Percentiles rank a stretch among this genome's conserved stretches.
phyloP scores from a whole-genome alignment of 2,888 invertebrate genomes.

The Portevinia maculata region DNA sequence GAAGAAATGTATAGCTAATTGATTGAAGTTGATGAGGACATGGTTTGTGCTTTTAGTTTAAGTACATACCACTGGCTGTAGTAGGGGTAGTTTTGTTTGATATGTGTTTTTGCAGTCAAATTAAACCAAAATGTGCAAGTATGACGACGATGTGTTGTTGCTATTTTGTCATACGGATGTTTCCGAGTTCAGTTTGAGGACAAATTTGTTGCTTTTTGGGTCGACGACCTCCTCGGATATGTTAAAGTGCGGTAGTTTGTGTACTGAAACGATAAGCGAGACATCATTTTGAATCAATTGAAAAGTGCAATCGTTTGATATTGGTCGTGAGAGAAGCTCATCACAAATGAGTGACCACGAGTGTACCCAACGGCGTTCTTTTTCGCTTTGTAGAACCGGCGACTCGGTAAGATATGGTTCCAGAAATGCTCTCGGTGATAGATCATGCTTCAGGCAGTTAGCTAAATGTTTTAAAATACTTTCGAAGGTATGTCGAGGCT shows the following conservation, averaged over 20 bases:
- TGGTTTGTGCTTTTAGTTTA: constrained; percentile 41
- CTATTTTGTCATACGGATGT: constrained; percentile 93
- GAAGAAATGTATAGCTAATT: constrained; percentile 43
- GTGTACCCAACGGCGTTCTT: constrained; percentile 91
- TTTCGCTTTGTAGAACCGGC: constrained; percentile 93
- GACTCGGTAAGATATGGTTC: constrained; percentile 95
- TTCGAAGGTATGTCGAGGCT: constrained; percentile 97
- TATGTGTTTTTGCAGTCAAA: constrained; percentile 53
- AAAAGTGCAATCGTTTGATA: constrained; percentile 93
- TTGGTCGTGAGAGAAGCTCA: constrained; percentile 92
- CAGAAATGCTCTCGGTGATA: constrained; percentile 96
- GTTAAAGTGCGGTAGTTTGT: constrained; percentile 95
- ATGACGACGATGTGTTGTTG: constrained; percentile 81
- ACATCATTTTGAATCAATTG: constrained; percentile 97
- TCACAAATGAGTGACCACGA: constrained; percentile 98
- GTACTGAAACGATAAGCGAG: constrained; percentile 93
- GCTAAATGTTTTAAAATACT: constrained; percentile 95
- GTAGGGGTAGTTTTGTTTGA: constrained; percentile 35
- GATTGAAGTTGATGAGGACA: constrained; percentile 41
- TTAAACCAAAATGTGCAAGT: constrained; percentile 81
- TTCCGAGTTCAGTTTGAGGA: constrained; percentile 96
- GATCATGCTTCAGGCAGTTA: constrained; percentile 95
- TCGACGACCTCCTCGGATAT: constrained; percentile 98
- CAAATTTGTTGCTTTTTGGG: constrained; percentile 97
- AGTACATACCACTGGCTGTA: constrained; percentile 27